These are phyloP conservation scores for Kryptolebias marmoratus DNA, from an alignment of 2,113 vertebrate genomes.

Conservation along the genomic window DNA sequence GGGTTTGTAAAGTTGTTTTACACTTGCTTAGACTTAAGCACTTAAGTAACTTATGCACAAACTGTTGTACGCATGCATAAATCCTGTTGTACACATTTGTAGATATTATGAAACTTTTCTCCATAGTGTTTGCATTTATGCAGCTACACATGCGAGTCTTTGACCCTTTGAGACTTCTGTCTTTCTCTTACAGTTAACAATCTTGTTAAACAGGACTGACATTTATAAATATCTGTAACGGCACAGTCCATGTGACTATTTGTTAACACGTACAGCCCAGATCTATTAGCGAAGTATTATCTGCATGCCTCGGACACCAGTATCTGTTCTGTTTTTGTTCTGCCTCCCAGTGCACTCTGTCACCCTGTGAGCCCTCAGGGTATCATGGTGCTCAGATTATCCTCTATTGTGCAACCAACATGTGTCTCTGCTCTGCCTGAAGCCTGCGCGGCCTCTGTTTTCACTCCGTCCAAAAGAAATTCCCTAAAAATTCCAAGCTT, in stretches of 20 bases:
- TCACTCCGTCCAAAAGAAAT: slow-evolving; percentile 22
- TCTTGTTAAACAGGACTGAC: slow-evolving; percentile 30
- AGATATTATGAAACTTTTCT: no score
- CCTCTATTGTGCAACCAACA: slow-evolving; percentile 60
- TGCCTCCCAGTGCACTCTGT: slow-evolving; percentile 58
- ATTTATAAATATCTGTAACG: slow-evolving; percentile 1
- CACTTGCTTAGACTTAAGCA: no score
- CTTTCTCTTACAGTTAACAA: slow-evolving; percentile 43
- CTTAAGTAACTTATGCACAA: no score
- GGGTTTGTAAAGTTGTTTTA: no score
- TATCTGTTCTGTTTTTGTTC: slow-evolving; percentile 28
- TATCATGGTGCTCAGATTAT: slow-evolving; percentile 67
- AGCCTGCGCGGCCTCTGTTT: slow-evolving; percentile 42
- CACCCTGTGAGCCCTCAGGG: slow-evolving; percentile 65
- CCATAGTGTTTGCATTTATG: background rate
- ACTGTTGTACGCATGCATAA: no score
- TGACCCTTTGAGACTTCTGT: background rate
- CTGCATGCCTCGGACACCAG: slow-evolving; percentile 39
- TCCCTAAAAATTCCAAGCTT: slow-evolving; percentile 5
- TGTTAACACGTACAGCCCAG: slow-evolving; percentile 29
- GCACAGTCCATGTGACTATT: background rate
- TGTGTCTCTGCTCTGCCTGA: slow-evolving; percentile 52
- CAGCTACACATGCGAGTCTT: slow-evolving; percentile 27
- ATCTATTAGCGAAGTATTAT: slow-evolving; percentile 46
- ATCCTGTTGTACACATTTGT: no score